phyloP scores from a whole-genome alignment of 2,888 invertebrate genomes.

The Anoncus sp. region DNA sequence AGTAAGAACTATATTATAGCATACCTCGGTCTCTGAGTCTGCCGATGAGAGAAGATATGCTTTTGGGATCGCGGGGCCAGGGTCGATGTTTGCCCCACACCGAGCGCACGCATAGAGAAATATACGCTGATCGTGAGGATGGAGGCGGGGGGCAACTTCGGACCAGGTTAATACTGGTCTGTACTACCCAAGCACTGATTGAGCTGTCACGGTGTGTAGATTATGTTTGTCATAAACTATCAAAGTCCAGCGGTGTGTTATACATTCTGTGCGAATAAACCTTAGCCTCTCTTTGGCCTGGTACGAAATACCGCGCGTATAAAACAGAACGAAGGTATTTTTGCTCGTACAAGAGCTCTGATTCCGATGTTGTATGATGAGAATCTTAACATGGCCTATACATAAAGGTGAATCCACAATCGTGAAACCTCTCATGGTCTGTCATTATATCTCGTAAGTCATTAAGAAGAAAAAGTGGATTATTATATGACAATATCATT shows the following conservation, averaged over 20 bases:
- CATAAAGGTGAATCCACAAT: slow-evolving; percentile 43
- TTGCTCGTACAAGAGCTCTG: slow-evolving; percentile 39
- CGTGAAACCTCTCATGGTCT: slow-evolving; percentile 6
- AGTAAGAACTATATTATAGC: too few relatives aligned
- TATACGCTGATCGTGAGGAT: too few relatives aligned
- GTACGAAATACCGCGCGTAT: slow-evolving; percentile 15
- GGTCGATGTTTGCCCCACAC: slow-evolving; percentile 59
- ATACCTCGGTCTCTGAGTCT: slow-evolving; percentile 1
- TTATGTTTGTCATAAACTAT: slow-evolving; percentile 77
- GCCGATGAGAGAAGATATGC: slow-evolving; percentile 49
- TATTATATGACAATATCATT: slow-evolving; percentile 33
- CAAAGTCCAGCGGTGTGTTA: slow-evolving; percentile 61
- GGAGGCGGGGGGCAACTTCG: too few relatives aligned
- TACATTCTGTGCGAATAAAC: slow-evolving; percentile 3
- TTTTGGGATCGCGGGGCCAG: slow-evolving; percentile 47
- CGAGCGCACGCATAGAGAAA: slow-evolving; percentile 8
- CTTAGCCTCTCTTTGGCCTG: slow-evolving; percentile 32
- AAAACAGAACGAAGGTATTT: slow-evolving; percentile 44
- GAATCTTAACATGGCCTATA: slow-evolving; percentile 13
- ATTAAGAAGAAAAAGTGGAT: slow-evolving; percentile 15
- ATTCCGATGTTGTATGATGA: slow-evolving; percentile 48
- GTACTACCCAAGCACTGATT: slow-evolving; percentile 68
- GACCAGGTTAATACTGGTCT: slow-evolving; percentile 42
- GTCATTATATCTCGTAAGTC: slow-evolving; percentile 19
- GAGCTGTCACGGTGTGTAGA: slow-evolving; percentile 75